phyloP scores from a whole-genome alignment of 2,797 vertebrate genomes.

The Eupleurogrammus muticus region DNA sequence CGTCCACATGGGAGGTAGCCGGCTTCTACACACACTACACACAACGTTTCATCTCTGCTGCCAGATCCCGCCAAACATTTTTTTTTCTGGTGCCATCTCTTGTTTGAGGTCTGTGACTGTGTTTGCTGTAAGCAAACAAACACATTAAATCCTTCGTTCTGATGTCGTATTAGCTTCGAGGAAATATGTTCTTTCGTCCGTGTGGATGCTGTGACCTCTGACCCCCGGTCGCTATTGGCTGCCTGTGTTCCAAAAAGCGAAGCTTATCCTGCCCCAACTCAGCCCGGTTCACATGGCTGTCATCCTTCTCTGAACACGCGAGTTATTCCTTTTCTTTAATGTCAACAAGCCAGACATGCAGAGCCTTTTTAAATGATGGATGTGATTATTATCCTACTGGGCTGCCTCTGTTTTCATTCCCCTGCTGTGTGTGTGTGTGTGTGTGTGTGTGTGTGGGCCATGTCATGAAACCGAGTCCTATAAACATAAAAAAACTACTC shows the following conservation, averaged over 20 bases:
- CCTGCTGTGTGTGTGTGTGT: slow-evolving; percentile 26
- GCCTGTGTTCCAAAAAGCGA: background rate
- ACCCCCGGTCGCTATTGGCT: background rate
- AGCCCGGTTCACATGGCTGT: slow-evolving; percentile 24
- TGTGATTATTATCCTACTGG: slow-evolving; percentile 45
- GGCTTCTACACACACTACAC: slow-evolving; percentile 30
- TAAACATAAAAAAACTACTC: slow-evolving; percentile 49
- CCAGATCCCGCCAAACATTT: slow-evolving; percentile 48
- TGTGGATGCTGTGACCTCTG: slow-evolving; percentile 20
- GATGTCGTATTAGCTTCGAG: background rate
- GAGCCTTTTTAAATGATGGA: slow-evolving; percentile 40
- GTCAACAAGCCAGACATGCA: slow-evolving; percentile 40
- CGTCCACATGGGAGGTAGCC: slow-evolving; percentile 27
- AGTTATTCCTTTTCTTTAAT: slow-evolving; percentile 29
- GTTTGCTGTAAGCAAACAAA: slow-evolving; percentile 20
- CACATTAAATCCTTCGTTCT: background rate
- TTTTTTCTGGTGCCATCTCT: slow-evolving; percentile 21
- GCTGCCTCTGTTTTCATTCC: slow-evolving; percentile 46
- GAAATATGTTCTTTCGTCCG: background rate
- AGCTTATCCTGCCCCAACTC: background rate
- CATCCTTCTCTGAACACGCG: slow-evolving; percentile 34
- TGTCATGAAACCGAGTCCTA: slow-evolving; percentile 43
- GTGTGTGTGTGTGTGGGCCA: slow-evolving; percentile 5
- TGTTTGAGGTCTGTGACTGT: slow-evolving; percentile 34
- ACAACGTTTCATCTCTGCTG: slow-evolving; percentile 32